Conservation (phyloP, 2,797 vertebrate genomes). For the Yasuhikotakia modesta region DNA sequence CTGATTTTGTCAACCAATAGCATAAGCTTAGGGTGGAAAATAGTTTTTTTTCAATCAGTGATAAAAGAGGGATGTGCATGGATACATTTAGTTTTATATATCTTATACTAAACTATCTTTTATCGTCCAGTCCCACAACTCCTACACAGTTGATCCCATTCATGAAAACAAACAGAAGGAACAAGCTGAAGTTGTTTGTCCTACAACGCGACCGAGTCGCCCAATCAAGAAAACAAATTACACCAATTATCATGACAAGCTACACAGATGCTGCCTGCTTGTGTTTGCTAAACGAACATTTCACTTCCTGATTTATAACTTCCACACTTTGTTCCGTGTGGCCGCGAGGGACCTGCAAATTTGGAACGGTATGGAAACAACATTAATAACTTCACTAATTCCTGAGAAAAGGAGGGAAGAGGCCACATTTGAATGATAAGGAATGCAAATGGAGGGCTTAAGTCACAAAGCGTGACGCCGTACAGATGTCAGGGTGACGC, state of each 20-base stretch:
- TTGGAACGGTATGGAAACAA: constrained; percentile 50
- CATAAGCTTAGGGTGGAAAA: too few relatives aligned
- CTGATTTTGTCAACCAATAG: too few relatives aligned
- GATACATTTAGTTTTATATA: too few relatives aligned
- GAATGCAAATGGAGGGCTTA: constrained; percentile 22
- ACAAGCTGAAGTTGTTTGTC: constrained; percentile 72
- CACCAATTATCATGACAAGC: constrained; percentile 75
- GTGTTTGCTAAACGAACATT: constrained; percentile 76
- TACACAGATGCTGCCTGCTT: constrained; percentile 73
- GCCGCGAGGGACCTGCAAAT: constrained; percentile 66
- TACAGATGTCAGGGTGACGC: background rate
- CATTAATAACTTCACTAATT: constrained; percentile 62
- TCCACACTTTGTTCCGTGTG: constrained; percentile 58
- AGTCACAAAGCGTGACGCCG: too few relatives aligned
- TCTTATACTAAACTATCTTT: too few relatives aligned
- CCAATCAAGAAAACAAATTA: constrained; percentile 76
- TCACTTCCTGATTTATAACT: constrained; percentile 70
- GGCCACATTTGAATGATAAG: background rate
- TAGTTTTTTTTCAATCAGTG: too few relatives aligned
- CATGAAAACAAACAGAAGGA: constrained; percentile 36
- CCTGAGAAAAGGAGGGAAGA: constrained; percentile 34
- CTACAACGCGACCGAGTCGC: constrained; percentile 71
- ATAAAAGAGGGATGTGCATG: too few relatives aligned
- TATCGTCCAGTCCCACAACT: too few relatives aligned
- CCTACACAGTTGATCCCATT: too few relatives aligned